Evolutionary conservation across 2,888 invertebrate species (phyloP).

Genomic region (Parnassius smintheus): DNA sequence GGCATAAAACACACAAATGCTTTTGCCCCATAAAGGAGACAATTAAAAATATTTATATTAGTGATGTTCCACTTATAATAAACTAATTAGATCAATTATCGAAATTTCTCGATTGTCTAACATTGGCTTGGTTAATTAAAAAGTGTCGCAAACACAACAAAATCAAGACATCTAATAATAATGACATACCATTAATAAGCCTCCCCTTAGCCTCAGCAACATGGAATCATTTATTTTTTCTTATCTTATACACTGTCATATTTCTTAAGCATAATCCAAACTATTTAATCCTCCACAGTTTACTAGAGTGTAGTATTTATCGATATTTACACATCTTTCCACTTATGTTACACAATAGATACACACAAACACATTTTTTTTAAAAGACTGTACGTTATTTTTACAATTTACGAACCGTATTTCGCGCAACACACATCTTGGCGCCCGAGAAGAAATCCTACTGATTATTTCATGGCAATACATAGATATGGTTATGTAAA

Average conservation of each 20-base stretch:
- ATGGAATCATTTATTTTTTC: conserved; percentile 35
- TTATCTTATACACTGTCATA: conserved; percentile 29
- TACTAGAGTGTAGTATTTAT: conserved; percentile 6
- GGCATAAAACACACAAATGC: not conserved
- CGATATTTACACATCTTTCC: not conserved
- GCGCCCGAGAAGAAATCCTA: conserved; percentile 45
- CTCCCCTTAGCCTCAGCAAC: conserved; percentile 31
- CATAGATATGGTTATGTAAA: conserved; percentile 58
- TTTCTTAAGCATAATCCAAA: conserved; percentile 22
- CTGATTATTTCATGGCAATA: conserved; percentile 71
- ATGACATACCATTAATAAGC: conserved; percentile 38
- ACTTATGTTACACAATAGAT: conserved; percentile 1
- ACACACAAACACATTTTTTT: conserved; percentile 12
- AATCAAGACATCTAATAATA: not conserved
- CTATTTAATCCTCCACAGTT: conserved; percentile 23
- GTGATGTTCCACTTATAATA: conserved; percentile 18
- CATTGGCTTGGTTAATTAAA: conserved; percentile 13
- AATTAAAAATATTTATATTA: conserved; percentile 13
- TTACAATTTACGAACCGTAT: conserved; percentile 25
- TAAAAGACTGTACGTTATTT: conserved; percentile 22
- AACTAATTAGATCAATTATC: conserved; percentile 27
- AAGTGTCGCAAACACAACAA: conserved; percentile 5
- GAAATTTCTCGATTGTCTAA: conserved; percentile 13
- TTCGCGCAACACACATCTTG: conserved; percentile 23
- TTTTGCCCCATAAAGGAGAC: not conserved